These are phyloP conservation scores for Gymnopithys bicolor DNA, from an alignment of 2,797 vertebrate species.

Conservation along the genomic window DNA sequence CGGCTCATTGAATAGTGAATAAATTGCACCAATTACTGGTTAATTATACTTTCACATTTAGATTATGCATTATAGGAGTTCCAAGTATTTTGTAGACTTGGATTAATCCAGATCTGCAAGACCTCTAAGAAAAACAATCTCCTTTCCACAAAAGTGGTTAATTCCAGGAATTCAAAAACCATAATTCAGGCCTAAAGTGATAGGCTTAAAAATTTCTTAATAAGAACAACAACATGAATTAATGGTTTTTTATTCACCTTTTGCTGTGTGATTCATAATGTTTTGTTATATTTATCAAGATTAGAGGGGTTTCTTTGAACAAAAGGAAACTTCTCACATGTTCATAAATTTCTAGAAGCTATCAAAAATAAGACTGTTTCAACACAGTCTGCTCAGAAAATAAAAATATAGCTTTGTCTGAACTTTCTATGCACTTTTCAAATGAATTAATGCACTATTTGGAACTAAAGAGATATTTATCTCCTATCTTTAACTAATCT, in stretches of 20 bases:
- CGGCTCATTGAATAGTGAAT: not conserved
- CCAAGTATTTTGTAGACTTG: not conserved
- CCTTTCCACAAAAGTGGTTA: not conserved
- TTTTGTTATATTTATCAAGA: not conserved
- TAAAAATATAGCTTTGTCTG: not conserved
- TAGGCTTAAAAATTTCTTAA: not conserved
- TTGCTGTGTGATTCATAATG: not conserved
- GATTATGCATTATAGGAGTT: not conserved
- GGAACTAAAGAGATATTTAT: not conserved
- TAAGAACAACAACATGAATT: not conserved
- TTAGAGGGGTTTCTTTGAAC: not conserved
- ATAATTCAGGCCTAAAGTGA: not conserved
- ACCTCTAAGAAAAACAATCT: not conserved
- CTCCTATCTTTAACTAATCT: not conserved
- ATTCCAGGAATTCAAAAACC: not conserved
- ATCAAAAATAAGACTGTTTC: not conserved
- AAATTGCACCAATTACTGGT: not conserved
- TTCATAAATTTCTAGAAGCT: not conserved
- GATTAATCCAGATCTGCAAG: not conserved
- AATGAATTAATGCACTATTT: not conserved
- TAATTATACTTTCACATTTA: not conserved
- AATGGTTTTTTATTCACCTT: not conserved
- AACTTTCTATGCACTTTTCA: not conserved
- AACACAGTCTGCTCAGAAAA: not conserved
- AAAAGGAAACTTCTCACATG: not conserved